Evolutionary conservation across 2,113 vertebrate species (phyloP).

Genomic region (Hiodon tergisus): DNA sequence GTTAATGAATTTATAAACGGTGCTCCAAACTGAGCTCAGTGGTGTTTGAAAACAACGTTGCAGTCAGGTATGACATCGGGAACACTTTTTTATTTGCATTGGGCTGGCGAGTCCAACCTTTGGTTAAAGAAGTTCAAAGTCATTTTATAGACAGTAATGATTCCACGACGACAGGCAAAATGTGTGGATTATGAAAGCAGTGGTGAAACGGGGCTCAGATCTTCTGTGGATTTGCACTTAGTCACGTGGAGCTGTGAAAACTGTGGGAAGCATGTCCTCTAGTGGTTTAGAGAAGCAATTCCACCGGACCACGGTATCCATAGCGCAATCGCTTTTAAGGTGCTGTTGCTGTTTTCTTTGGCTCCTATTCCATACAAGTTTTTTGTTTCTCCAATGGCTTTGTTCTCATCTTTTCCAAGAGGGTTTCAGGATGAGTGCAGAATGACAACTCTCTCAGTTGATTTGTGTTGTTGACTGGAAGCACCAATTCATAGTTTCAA

Average conservation of each 20-base stretch:
- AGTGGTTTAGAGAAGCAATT: not conserved
- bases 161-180: not conserved
- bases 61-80: not conserved
- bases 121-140: not conserved
- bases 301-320: not conserved
- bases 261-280: not conserved
- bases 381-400: not conserved
- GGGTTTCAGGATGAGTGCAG: not conserved
- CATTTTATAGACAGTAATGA: not conserved
- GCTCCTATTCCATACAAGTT: not conserved
- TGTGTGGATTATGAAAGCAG: not conserved
- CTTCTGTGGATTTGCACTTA: not conserved
- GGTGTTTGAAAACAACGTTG: not conserved
- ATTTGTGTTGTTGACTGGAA: no score
- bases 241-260: not conserved
- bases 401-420: not conserved
- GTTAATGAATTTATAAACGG: slow-evolving; percentile 6
- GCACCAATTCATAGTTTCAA: no score
- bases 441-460: no score
- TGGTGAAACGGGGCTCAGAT: not conserved
- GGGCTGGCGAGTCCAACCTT: not conserved
- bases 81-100: not conserved
- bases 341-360: not conserved
- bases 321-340: not conserved
- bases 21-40: not conserved